Percentiles rank a stretch among this genome's conserved stretches.
Conservation (phyloP, 2,113 vertebrate genomes). For the Malurus elegans region DNA sequence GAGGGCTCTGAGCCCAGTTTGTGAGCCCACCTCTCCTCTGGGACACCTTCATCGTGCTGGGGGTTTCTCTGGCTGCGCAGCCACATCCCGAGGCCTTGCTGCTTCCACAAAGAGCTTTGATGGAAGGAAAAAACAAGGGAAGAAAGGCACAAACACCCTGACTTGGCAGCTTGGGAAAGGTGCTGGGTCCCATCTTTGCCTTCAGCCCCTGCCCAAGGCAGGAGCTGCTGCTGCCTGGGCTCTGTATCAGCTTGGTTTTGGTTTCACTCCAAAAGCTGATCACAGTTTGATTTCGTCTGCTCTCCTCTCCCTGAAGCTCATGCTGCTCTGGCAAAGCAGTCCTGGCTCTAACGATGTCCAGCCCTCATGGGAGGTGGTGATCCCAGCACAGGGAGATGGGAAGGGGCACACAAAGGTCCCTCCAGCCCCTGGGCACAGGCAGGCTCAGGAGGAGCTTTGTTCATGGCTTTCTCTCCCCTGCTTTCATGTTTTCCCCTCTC, state of each 20-base stretch:
- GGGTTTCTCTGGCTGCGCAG: background rate
- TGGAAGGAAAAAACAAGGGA: background rate
- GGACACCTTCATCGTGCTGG: background rate
- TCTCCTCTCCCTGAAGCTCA: background rate
- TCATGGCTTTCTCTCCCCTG: background rate
- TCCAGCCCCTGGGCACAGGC: background rate
- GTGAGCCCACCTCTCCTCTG: background rate
- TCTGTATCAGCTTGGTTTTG: background rate
- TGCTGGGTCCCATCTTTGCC: background rate
- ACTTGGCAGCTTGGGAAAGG: background rate
- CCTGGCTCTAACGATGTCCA: background rate
- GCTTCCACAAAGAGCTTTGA: background rate
- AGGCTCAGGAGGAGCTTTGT: background rate
- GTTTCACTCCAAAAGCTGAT: background rate
- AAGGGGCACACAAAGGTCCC: background rate
- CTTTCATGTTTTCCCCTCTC: background rate
- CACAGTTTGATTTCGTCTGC: background rate
- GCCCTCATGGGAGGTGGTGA: background rate
- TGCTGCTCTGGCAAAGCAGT: background rate
- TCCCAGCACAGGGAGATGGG: background rate
- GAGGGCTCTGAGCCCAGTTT: background rate
- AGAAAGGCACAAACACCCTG: background rate
- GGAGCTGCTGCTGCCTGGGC: rapidly evolving
- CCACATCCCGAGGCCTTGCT: background rate
- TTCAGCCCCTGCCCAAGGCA: background rate